Evolutionary conservation across 2,888 invertebrate species (phyloP), one percentile per base, ranked within the genome.

Genomic region (Pristionchus maxplancki): DNA sequence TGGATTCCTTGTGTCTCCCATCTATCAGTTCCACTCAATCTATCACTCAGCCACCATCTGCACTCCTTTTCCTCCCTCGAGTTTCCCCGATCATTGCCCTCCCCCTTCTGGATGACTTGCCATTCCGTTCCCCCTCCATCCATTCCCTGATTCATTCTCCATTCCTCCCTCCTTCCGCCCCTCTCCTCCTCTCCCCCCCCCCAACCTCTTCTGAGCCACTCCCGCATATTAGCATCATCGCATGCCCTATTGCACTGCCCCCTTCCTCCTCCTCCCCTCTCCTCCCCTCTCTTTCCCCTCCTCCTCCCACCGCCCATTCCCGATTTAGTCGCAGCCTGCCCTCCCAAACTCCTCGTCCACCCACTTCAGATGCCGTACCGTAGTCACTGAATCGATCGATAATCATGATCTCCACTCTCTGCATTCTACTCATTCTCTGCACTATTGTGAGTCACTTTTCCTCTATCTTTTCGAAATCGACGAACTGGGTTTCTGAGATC

Each of bases 241-340:
- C 20, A 82, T 82, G 53, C 82, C 53, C 82, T 82, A 82, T 78
- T 78, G 78, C 44, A 78, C 40, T 34, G 28, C 34, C 34, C 31
- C 53, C 50, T 40, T 24, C 81, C n/a, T n/a, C 82, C 31, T 28
- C 82, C 28, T 50, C 53, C 44, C 50, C 82, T 31, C 53, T 34
- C 24, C 82, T 31, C 34, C 53, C 24, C 58, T 53, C 37, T 37
- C 17, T 24, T 24, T 28, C 50, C 40, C 64, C 58, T 64, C 40
- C 62, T 34, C 58, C 84, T 84, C 84, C 58, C 24, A n/a, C 48
- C 17, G 40, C 37, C 28, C 24, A 31, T 58, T 85, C 85, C 64
- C 85, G 40, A 85, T 64, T 85, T 64, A 85, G 85, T 85, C 24
- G 34, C 83, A 31, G 4, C 28, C 82, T 85, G n/a, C 85, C 58